Evolutionary conservation across 2,888 invertebrate genomes (phyloP), one percentile per base, ranked within the genome.

Genomic region (Monoplex corrugatus): DNA sequence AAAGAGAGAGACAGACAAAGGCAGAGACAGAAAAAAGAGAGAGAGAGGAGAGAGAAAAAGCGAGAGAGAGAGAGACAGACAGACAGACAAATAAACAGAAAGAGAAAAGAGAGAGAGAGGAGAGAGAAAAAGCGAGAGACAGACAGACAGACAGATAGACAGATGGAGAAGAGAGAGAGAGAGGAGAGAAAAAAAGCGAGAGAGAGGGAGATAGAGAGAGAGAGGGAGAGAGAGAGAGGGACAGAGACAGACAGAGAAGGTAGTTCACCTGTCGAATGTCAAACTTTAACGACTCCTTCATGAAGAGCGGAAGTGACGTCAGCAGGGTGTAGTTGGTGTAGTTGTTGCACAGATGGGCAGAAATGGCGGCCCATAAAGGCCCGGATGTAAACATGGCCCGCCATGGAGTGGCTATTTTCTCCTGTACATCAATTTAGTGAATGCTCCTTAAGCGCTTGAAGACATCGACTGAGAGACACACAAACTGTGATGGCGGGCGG

Each of bases 321-420:
- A 95, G 90, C 13, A 95, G 91, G 0, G 94, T 94, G 89, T 94
- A 95, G 89, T 93, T 93, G 63, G 95, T 96, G 96, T 96, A 96
- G 89, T 96, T 96, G 91, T 96, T 96, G 88, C 96, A 96, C 78
- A 96, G 94, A 91, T 97, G 97, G 0, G 96, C 96, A 5, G 96
- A 94, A 32, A 96, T 94, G 90, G 96, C 96, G 0, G 96, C 96
- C 91, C 96, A 95, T 5, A 97, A 95, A 0, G 97, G 96, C 3
- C 94, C 90, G 0, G 97, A 96, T 38, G 93, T 96, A 0, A 96
- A 84, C 84, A 97, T 95, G 19, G 95, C 92, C n/a, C 92, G 92
- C 97, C 97, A 97, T 0, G 94, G 94, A 2, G 83, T 88, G 13
- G 88, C 28, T 1, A 80, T 35, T 35, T 82, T 83, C 44, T 3